Conservation (phyloP, 2,113 vertebrate species). For the Vanacampus margaritifer region DNA sequence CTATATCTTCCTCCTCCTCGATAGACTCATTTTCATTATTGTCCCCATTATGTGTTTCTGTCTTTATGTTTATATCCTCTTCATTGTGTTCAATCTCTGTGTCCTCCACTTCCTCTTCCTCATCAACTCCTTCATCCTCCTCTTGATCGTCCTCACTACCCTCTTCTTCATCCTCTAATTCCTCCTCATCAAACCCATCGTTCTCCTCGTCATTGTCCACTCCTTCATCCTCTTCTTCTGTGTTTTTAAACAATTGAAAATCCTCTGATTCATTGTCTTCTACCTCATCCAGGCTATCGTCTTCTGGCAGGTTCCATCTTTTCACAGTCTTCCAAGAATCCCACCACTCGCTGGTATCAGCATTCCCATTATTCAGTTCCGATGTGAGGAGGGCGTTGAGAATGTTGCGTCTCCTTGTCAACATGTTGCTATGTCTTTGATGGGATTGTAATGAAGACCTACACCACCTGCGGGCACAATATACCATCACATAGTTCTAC, state of each 20-base stretch:
- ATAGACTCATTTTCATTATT: background rate
- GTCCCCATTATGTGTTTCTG: background rate
- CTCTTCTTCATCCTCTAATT: slow-evolving; percentile 3
- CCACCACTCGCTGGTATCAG: slow-evolving; percentile 21
- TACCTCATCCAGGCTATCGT: background rate
- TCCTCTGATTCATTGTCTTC: slow-evolving; percentile 7
- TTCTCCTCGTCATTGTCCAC: background rate
- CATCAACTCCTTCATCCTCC: slow-evolving; percentile 2
- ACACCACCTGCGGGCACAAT: slow-evolving; percentile 44
- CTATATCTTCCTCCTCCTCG: background rate
- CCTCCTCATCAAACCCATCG: background rate
- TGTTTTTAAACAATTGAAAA: background rate
- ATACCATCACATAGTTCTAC: background rate
- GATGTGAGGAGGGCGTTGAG: slow-evolving; percentile 13
- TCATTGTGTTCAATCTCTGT: background rate
- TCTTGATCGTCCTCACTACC: background rate
- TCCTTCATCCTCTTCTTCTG: background rate
- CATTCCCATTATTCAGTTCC: slow-evolving; percentile 3
- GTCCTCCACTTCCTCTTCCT: background rate
- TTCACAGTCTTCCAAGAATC: slow-evolving; percentile 45
- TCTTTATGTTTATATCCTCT: background rate
- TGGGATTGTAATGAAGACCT: slow-evolving; percentile 31
- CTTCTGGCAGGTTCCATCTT: slow-evolving; percentile 3
- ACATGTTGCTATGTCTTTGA: slow-evolving; percentile 33
- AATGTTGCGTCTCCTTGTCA: slow-evolving; percentile 10